Base-by-base conservation (phyloP, 2,888 invertebrate species). In the Arge pagana region DNA sequence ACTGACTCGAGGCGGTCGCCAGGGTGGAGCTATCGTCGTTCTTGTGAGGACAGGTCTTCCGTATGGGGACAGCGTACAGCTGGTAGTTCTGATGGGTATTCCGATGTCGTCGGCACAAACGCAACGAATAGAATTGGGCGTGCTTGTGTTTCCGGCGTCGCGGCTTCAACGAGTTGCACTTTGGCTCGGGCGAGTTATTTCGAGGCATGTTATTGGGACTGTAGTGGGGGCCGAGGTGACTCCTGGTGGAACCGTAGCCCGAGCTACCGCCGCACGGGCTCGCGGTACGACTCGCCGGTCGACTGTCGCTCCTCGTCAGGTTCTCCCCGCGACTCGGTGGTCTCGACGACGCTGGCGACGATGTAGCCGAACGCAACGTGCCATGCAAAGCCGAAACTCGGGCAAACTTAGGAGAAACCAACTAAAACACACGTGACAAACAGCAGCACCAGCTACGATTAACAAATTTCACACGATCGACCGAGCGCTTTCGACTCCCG, bases 191-290 rank as follows among this genome's bases (percentile, higher is more conserved):
- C 8, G 75, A 75, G 54, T 73, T 72, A 54, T 57, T 67, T 48
- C 75, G 65, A 23, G 75, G 75, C 72, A 75, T 68, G 62, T 75
- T 74, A 59, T 72, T 67, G 21, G 65, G 61, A 53, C 71, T 66
- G 65, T 69, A 70, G 68, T 77, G 72, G 53, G 79, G 75, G 28
- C 75, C 75, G 54, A 75, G 64, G 58, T 75, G 75, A 55, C 75
- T 73, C 48, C 79, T 71, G 26, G 80, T 79, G 15, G 80, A 80
- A 39, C 80, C 80, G 63, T 80, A 81, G 42, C 80, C 80, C 41
- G 79, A 80, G 40, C 78, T 79, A 23, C 74, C 78, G 21, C 58
- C 61, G 53, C 50, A 37, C 50, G 49, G 28, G 35, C 45, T 45
- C 13, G 45, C 35, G n/a, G 45, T 21, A 45, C 45, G 45, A 35